phyloP scores from a whole-genome alignment of 2,797 vertebrate species.

The Rhincodon typus region DNA sequence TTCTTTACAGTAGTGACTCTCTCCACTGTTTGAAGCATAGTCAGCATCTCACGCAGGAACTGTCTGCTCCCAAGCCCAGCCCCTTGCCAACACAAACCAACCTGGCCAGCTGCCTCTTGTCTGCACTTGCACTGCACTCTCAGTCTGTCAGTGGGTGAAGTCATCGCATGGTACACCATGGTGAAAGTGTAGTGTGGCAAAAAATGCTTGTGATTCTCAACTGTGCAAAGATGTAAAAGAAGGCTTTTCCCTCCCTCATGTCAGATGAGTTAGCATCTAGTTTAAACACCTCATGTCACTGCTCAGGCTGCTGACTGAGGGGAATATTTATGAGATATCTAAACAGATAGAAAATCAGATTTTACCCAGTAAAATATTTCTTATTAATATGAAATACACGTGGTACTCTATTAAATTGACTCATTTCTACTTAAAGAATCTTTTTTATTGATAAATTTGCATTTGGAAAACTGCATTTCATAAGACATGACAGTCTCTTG shows the following conservation, averaged over 20 bases:
- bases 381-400: no score
- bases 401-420: neutral
- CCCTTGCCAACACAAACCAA: neutral
- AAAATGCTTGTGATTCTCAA: conserved; percentile 53
- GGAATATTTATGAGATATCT: conserved; percentile 37
- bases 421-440: neutral
- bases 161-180: conserved; percentile 56
- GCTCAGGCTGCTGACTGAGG: conserved; percentile 33
- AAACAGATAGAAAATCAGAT: conserved; percentile 43
- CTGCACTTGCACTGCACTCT: conserved; percentile 52
- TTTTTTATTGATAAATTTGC: neutral
- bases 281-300: conserved; percentile 21
- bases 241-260: conserved; percentile 34
- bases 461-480: neutral
- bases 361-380: neutral
- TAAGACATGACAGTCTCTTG: no score
- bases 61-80: neutral
- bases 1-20: neutral
- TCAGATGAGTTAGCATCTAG: neutral
- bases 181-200: conserved; percentile 37
- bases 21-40: neutral
- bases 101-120: conserved; percentile 58
- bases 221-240: conserved; percentile 47
- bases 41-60: neutral
- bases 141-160: conserved; percentile 55